Conservation (phyloP, 2,888 invertebrate species). For the Heliconius ethilla region DNA sequence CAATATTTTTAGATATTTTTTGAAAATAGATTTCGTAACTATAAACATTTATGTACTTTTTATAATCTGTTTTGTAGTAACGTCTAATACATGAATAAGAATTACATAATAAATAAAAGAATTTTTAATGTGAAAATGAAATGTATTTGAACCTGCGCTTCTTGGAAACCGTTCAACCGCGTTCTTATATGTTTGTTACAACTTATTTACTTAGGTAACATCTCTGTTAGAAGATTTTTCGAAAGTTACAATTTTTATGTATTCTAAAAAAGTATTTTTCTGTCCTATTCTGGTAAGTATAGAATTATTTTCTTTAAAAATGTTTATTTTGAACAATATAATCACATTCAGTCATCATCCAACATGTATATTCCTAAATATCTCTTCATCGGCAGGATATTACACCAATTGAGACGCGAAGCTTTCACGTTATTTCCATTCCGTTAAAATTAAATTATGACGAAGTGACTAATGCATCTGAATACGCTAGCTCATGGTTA, state of each 20-base stretch:
- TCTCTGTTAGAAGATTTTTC: too few relatives aligned
- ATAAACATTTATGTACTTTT: background rate
- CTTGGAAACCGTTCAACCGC: too few relatives aligned
- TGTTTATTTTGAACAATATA: background rate
- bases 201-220: too few relatives aligned
- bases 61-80: background rate
- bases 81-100: background rate
- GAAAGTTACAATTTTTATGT: too few relatives aligned
- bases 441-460: slow-evolving; percentile 38
- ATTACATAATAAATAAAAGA: too few relatives aligned
- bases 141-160: too few relatives aligned
- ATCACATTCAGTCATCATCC: background rate
- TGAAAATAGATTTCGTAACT: background rate
- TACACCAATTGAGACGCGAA: slow-evolving; percentile 19
- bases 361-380: background rate
- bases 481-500: slow-evolving; percentile 11
- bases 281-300: too few relatives aligned
- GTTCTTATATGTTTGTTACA: too few relatives aligned
- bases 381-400: slow-evolving; percentile 16
- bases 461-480: slow-evolving; percentile 34
- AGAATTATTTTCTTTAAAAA: too few relatives aligned
- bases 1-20: background rate
- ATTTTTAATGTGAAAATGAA: background rate
- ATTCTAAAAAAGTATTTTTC: too few relatives aligned
- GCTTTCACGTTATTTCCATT: slow-evolving; percentile 32